Base-by-base conservation (phyloP, 2,113 vertebrate species). In the Sebastes schlegelii region DNA sequence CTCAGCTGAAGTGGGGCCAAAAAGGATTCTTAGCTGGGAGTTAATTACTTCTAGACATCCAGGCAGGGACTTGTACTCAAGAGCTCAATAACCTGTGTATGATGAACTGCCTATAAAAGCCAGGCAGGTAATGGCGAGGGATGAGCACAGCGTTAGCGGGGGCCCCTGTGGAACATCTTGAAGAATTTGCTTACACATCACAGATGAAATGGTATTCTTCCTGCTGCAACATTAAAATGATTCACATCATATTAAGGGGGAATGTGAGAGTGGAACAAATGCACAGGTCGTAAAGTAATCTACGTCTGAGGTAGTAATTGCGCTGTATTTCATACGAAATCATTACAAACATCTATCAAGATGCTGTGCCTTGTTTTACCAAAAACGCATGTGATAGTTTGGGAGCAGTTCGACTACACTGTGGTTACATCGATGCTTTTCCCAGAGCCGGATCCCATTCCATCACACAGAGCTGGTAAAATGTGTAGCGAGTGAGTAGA, bases 11-110 rank as follows among this genome's bases (percentile, higher is more conserved):
- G 85, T 86, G 13, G 89, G 82, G 93, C 93, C 94, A 94, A 93
- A 94, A 93, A 91, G 80, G 89, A 93, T 86, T 94, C 90, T 93
- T 91, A 88, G 88, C 93, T 79, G 78, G 65, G 85, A 95, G 93
- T 95, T 96, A 95, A 96, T 96, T 96, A 95, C 95, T 94, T 93
- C 90, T 91, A 92, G 93, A 94, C 93, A 94, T 94, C 78, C 77
- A 92, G 89, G 93, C 92, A 88, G 88, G 79, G 91, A 91, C 86
- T 92, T 60, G 76, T 86, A 83, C 90, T 93, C 86, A 85, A 90
- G 87, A 90, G 93, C 92, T 95, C 93, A 93, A 95, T 95, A 95
- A 95, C 90, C 88, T 92, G 88, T 71, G 80, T 74, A 89, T 93
- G 94, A 95, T 95, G 91, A 94, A 94, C 93, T 92, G 94, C 89